Evolutionary conservation across 2,113 vertebrate genomes (phyloP).

Genomic region (Corythornis vintsioides): DNA sequence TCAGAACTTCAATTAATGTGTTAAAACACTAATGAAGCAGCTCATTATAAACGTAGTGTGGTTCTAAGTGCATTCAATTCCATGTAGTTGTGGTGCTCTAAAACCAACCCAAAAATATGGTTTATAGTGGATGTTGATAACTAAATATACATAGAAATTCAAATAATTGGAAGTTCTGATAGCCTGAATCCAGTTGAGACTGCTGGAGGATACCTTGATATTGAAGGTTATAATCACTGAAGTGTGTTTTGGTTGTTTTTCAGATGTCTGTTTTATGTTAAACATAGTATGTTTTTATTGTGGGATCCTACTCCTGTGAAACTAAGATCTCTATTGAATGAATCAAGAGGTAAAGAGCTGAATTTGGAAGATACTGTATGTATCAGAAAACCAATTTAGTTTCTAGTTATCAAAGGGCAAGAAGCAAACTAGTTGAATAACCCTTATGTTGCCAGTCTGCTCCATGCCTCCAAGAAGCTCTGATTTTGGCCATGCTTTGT

Average conservation of each 20-base stretch:
- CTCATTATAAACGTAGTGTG: background rate
- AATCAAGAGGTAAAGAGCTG: constrained; percentile 82
- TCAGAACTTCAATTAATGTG: background rate
- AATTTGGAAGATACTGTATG: constrained; percentile 84
- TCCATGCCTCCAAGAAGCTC: background rate
- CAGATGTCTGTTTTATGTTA: constrained; percentile 71
- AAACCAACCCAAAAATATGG: constrained; percentile 70
- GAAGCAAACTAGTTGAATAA: constrained; percentile 76
- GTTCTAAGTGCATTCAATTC: constrained; percentile 30
- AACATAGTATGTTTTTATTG: constrained; percentile 76
- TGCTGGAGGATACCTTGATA: constrained; percentile 72
- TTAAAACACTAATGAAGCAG: background rate
- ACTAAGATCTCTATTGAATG: constrained; percentile 77
- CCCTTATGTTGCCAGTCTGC: constrained; percentile 9
- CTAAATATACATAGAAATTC: constrained; percentile 74
- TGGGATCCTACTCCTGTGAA: constrained; percentile 71
- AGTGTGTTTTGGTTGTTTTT: constrained; percentile 76
- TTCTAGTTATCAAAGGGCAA: constrained; percentile 78
- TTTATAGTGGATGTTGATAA: constrained; percentile 76
- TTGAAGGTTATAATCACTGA: constrained; percentile 79
- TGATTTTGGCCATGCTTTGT: fast-evolving
- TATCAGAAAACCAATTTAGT: constrained; percentile 83
- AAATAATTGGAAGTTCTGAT: constrained; percentile 80
- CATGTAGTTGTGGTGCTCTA: constrained; percentile 63
- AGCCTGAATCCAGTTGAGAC: constrained; percentile 60